Evolutionary conservation across 1,140 invertebrate species (phyloP), one percentile per base, ranked within the genome.

Genomic region (Macrobrachium nipponense): DNA sequence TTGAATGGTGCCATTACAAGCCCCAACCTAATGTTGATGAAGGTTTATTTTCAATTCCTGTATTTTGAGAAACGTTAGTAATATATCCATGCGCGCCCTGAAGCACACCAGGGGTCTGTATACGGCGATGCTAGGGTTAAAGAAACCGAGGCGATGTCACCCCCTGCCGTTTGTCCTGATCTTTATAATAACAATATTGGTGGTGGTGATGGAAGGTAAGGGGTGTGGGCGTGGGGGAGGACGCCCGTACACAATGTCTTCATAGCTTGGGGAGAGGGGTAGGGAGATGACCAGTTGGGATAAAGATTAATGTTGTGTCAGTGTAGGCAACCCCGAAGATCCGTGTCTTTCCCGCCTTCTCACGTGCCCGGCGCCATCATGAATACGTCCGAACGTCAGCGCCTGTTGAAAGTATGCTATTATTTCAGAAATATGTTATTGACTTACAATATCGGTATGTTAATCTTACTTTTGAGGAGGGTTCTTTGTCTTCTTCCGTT

Each of bases 221-320:
- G 6, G 77, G 20, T 18, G 77, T 59, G 61, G 77, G 60, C 27
- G 59, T 59, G 60, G 62, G 60, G 27, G 20, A 8, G 51, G 64
- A 66, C 51, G 64, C 18, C 64, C 36, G 64, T 59, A 20, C 73
- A 84, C 82, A 84, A 76, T 77, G 62, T 66, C 82, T 84, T 84
- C 82, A 76, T 84, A 76, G 60, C 64, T 60, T 66, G 70, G 72
- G 58, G n/a, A 44, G 82, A 44, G 51, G 60, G 60, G 62, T 64
- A 51, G 72, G 64, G n/a, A 61, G 82, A 44, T 68, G 60, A 43
- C 82, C 82, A 77, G 82, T 84, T 84, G 82, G 82, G 61, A 76
- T 77, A 36, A 84, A 84, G 82, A 84, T 84, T 84, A 84, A 84
- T 84, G 82, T 84, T 84, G 82, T 84, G 82, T 84, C 72, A 84